Conservation (phyloP, 2,113 vertebrate genomes). For the Archilochus colubris region DNA sequence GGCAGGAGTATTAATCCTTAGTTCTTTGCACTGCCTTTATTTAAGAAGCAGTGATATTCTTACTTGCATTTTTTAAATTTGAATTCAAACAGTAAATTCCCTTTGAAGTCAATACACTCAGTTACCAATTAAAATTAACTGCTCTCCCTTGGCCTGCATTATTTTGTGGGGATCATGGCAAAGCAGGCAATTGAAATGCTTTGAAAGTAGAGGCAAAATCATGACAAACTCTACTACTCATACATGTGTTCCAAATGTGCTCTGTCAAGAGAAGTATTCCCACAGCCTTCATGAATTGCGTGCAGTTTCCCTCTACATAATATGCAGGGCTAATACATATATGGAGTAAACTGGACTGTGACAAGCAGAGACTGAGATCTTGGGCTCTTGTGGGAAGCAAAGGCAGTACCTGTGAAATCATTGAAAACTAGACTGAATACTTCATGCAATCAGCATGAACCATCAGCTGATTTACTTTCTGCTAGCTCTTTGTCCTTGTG, state of each 20-base stretch:
- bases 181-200: neutral
- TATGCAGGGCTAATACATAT: neutral
- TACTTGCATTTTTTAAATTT: neutral
- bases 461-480: neutral
- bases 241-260: neutral
- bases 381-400: neutral
- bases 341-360: neutral
- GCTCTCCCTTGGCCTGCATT: neutral
- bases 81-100: neutral
- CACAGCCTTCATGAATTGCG: neutral
- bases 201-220: neutral
- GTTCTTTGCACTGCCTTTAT: neutral
- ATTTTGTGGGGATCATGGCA: neutral
- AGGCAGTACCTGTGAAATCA: neutral
- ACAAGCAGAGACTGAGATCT: neutral
- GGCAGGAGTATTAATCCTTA: neutral
- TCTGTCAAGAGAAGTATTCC: neutral
- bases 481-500: neutral
- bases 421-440: neutral
- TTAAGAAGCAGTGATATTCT: neutral
- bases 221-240: neutral
- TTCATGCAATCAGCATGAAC: fast-evolving
- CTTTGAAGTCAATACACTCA: neutral
- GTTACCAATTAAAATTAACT: constrained; percentile 24
- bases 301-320: neutral